phyloP scores from a whole-genome alignment of 2,113 vertebrate species.

The Stigmatopora nigra region DNA sequence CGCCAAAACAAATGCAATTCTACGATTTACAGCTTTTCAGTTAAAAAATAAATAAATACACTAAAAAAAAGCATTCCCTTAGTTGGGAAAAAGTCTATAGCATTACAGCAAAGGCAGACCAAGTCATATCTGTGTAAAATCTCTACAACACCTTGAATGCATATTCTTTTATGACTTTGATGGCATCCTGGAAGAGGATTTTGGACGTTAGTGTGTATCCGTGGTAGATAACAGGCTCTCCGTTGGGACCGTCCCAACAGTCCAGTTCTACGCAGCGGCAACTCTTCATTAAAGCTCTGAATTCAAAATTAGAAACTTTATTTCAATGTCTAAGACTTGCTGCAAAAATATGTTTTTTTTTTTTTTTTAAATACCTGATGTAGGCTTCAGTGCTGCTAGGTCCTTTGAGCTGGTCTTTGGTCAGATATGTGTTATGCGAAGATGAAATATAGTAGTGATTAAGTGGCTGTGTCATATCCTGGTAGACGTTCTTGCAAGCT shows the following conservation, averaged over 20 bases:
- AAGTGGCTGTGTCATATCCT: constrained; percentile 92
- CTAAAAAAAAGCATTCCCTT: too few species aligned
- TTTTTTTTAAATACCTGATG: constrained; percentile 72
- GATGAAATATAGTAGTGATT: constrained; percentile 92
- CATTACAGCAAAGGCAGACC: too few species aligned
- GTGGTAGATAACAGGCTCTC: constrained; percentile 88
- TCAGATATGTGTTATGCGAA: constrained; percentile 94
- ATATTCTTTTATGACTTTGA: constrained; percentile 85
- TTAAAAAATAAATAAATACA: too few species aligned
- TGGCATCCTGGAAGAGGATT: constrained; percentile 87
- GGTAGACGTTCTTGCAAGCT: constrained; percentile 75
- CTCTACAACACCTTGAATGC: constrained; percentile 82
- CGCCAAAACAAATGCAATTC: neutral
- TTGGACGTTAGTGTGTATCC: constrained; percentile 95
- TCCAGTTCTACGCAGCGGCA: constrained; percentile 96
- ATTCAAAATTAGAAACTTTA: neutral
- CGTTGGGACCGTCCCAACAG: constrained; percentile 87
- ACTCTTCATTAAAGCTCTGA: constrained; percentile 86
- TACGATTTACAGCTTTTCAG: neutral
- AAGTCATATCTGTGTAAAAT: too few species aligned
- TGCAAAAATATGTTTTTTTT: neutral
- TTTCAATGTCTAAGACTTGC: neutral
- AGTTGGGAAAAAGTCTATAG: too few species aligned
- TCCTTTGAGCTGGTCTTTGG: constrained; percentile 89
- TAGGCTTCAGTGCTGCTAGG: constrained; percentile 96